phyloP scores from a whole-genome alignment of 2,113 vertebrate genomes.

The Rhea americana region DNA sequence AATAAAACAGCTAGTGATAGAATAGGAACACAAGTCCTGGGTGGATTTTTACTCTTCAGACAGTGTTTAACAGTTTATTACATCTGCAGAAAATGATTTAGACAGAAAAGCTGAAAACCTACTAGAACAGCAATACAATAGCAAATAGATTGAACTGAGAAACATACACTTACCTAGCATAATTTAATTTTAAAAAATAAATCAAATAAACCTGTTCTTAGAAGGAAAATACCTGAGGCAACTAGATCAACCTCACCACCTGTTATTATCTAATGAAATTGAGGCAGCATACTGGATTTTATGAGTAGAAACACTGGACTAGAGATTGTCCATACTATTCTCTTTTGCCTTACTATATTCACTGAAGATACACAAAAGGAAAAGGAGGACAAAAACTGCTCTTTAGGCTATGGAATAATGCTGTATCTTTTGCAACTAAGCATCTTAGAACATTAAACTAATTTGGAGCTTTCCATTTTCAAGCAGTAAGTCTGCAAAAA shows the following conservation, averaged over 20 bases:
- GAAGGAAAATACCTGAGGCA: neutral
- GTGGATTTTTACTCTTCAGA: neutral
- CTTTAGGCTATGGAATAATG: neutral
- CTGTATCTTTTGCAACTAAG: neutral
- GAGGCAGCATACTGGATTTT: neutral
- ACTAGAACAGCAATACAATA: neutral
- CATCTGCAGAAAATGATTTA: neutral
- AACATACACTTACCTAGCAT: fast-evolving
- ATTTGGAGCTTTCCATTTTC: neutral
- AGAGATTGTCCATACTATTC: neutral
- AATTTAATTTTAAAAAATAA: neutral
- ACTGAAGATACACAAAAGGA: neutral
- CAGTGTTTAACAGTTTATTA: neutral
- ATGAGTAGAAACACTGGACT: neutral
- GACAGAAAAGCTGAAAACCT: neutral
- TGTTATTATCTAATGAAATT: neutral
- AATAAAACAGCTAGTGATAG: neutral
- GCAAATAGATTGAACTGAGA: neutral
- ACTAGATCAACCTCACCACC: neutral
- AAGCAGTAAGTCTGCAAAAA: neutral
- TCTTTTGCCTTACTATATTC: neutral
- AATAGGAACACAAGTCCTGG: neutral
- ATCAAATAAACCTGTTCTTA: neutral
- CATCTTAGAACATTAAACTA: neutral
- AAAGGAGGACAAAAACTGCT: neutral